These are phyloP conservation scores for Allygus modestus DNA, from an alignment of 2,888 invertebrate genomes.

Conservation along the genomic window DNA sequence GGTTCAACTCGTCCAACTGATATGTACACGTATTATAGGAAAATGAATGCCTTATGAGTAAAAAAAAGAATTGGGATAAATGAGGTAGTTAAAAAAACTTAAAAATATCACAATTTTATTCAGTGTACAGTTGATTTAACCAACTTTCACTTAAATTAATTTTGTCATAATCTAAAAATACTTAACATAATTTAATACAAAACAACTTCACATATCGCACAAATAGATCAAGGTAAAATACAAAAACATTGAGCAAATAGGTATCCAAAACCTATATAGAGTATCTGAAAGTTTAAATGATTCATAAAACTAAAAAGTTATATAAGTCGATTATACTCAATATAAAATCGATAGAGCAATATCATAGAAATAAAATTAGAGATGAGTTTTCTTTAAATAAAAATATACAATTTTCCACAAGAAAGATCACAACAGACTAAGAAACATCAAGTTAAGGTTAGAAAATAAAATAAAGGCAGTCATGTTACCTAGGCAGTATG, in stretches of 20 bases:
- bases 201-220: conserved; percentile 10
- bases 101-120: conserved; percentile 58
- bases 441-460: not conserved
- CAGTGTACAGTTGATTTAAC: conserved; percentile 36
- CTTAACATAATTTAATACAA: conserved; percentile 12
- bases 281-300: not conserved
- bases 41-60: too few relatives aligned
- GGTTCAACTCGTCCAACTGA: too few relatives aligned
- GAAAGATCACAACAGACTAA: not conserved
- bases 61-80: too few relatives aligned
- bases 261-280: not conserved
- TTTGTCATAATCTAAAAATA: not conserved
- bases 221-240: conserved; percentile 34
- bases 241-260: conserved; percentile 47
- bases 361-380: not conserved
- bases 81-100: too few relatives aligned
- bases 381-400: not conserved
- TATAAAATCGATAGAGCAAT: not conserved
- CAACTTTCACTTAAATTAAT: conserved; percentile 36
- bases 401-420: not conserved
- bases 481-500: conserved; percentile 21
- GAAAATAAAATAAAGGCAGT: not conserved
- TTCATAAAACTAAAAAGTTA: not conserved
- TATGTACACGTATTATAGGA: too few relatives aligned
- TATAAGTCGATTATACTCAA: not conserved